A percentile compares a stretch with the other conserved stretches of the same genome.
Evolutionary conservation across 1,140 invertebrate species (phyloP).

Genomic region (Octopus bimaculoides): DNA sequence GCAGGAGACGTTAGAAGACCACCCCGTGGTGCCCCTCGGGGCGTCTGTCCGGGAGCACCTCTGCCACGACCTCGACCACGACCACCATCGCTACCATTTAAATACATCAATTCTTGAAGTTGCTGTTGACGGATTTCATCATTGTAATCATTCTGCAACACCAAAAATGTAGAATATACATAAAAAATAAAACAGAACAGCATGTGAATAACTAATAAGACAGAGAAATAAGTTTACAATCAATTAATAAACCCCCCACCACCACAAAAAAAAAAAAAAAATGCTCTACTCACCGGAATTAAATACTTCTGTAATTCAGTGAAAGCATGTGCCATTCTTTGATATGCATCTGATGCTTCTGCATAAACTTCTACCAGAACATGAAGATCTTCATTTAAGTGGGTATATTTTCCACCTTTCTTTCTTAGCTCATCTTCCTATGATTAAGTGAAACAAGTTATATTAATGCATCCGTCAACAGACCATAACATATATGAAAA

Average conservation of each 20-base stretch:
- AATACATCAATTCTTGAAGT: conserved; percentile 68
- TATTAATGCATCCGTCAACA: too few relatives aligned
- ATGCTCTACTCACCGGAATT: conserved; percentile 49
- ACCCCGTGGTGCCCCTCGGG: background rate
- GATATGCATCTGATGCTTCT: conserved; percentile 86
- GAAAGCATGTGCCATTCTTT: conserved; percentile 83
- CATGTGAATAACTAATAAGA: too few relatives aligned
- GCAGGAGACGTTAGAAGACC: conserved; percentile 15
- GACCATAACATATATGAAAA: too few relatives aligned
- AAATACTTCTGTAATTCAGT: conserved; percentile 69
- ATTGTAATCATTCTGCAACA: conserved; percentile 62
- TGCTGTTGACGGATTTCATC: conserved; percentile 79
- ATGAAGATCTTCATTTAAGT: conserved; percentile 89
- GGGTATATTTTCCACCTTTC: conserved; percentile 86
- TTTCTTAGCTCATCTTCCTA: conserved; percentile 85
- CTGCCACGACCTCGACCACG: conserved; percentile 30
- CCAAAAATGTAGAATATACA: background rate
- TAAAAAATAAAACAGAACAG: background rate
- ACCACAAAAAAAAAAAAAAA: background rate
- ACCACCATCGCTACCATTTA: conserved; percentile 35
- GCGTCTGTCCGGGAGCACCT: conserved; percentile 21
- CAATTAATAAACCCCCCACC: background rate
- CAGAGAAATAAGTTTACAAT: background rate
- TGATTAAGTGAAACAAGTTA: conserved; percentile 21
- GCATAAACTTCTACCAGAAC: conserved; percentile 88